phyloP scores from a whole-genome alignment of 2,797 vertebrate genomes.

The Darevskia mixta region DNA sequence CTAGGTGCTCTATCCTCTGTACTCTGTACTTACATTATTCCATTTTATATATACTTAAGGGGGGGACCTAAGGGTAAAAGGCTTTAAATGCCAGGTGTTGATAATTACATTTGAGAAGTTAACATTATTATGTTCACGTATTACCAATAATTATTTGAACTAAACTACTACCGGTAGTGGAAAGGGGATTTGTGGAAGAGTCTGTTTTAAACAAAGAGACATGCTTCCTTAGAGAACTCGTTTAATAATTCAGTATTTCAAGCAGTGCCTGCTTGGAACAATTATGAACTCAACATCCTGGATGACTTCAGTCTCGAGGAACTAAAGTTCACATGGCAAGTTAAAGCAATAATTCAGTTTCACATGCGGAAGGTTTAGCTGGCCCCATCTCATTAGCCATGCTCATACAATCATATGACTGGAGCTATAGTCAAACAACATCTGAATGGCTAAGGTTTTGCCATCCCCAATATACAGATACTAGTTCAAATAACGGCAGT shows the following conservation, averaged over 20 bases:
- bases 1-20: neutral
- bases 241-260: slow-evolving; percentile 18
- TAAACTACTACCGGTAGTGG: neutral
- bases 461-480: too few species aligned
- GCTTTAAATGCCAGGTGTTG: neutral
- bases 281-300: neutral
- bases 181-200: neutral
- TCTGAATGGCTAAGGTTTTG: too few species aligned
- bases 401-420: neutral
- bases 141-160: neutral
- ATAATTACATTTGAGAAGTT: neutral
- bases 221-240: neutral
- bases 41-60: neutral
- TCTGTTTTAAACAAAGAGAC: neutral
- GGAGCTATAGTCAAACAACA: too few species aligned
- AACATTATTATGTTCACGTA: neutral
- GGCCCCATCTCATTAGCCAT: neutral
- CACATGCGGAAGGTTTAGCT: neutral
- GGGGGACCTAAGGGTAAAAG: neutral
- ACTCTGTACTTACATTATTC: neutral
- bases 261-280: neutral
- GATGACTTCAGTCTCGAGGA: slow-evolving; percentile 2
- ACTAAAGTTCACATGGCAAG: neutral
- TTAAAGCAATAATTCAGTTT: neutral
- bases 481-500: too few species aligned